Evolutionary conservation across 2,797 vertebrate genomes (phyloP), one percentile per base, ranked within the genome.

Genomic region (Sebastes goodei): DNA sequence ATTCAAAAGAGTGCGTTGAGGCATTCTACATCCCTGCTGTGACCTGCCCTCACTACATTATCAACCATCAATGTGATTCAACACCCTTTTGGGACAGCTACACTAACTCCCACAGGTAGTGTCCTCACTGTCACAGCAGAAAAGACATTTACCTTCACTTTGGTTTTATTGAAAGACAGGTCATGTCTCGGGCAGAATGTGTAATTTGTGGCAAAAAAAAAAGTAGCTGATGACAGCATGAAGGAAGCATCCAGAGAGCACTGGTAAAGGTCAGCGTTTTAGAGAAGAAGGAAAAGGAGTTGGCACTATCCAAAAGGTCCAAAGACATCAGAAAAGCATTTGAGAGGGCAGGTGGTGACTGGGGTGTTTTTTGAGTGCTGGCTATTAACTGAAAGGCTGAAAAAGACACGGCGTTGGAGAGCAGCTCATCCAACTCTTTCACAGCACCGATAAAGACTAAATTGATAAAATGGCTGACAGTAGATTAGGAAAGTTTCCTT

Each of bases 261-360:
- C 4, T 6, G 12, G 9, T 57, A 87, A 86, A 83, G 69, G 83
- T 84, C 67, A 81, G 61, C 11, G 23, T 23, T 23, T 23, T 23
- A 23, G 23, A 23, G 23, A 23, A 23, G 23, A 23, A 23, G 23
- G 23, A 23, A 23, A 23, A 23, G 23, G 23, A 23, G 23, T 23
- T 23, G 23, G 23, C 23, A 23, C 23, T 23, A 23, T 23, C 23
- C 23, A 23, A 23, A 23, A 23, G 23, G 23, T 23, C 23, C 23
- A 23, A 23, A 23, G 23, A 23, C 23, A 23, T 23, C 23, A 23
- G 23, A 23, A 23, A 23, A 23, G 23, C 23, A 23, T 23, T 23
- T 23, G 23, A 23, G 23, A 23, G 23, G 23, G 23, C 23, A 23
- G 23, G 23, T 23, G 23, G 23, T 23, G 23, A 23, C 23, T 23